Evolutionary conservation across 2,888 invertebrate species (phyloP), one percentile per base, ranked within the genome.

Genomic region (Platycheirus albimanus): DNA sequence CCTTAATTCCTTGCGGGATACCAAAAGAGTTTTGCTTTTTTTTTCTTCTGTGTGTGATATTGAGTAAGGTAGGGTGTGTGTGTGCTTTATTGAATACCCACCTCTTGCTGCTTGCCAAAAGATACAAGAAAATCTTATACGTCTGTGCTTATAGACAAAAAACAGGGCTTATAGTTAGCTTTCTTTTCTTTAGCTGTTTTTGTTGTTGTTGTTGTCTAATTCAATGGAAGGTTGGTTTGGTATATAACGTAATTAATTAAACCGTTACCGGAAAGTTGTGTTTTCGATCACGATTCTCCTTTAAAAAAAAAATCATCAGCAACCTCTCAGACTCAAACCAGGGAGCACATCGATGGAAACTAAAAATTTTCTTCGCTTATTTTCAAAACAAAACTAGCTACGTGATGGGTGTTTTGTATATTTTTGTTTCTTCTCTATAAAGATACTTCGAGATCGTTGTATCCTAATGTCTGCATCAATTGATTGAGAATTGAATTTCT

Each of bases 211-310:
- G 66, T 79, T 79, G 67, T 64, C 77, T 77, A 77, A 77, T 72
- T 72, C 83, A 77, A 74, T 83, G 77, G n/a, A n/a, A n/a, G n/a
- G n/a, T n/a, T n/a, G n/a, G n/a, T n/a, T n/a, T n/a, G n/a, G 83
- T 78, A 72, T 83, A 77, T 88, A 89, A 89, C 88, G 88, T 89
- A 89, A 89, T 89, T 90, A 89, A 89, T 89, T 89, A 89, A 89
- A 89, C 89, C 89, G 89, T 89, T 89, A 89, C 89, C 81, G 77
- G 81, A 85, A 85, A 85, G 85, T 85, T 85, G 85, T 85, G 80
- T 85, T 85, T 85, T 85, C 81, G 85, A 85, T 85, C 85, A 83
- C 83, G 83, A 83, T 74, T 83, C 78, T 77, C 49, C 72, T 56
- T 15, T 4, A 17, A 54, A 69, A 54, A 69, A 63, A 64, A 63